phyloP scores from a whole-genome alignment of 2,797 vertebrate species.

The Rhynchonycteris naso region DNA sequence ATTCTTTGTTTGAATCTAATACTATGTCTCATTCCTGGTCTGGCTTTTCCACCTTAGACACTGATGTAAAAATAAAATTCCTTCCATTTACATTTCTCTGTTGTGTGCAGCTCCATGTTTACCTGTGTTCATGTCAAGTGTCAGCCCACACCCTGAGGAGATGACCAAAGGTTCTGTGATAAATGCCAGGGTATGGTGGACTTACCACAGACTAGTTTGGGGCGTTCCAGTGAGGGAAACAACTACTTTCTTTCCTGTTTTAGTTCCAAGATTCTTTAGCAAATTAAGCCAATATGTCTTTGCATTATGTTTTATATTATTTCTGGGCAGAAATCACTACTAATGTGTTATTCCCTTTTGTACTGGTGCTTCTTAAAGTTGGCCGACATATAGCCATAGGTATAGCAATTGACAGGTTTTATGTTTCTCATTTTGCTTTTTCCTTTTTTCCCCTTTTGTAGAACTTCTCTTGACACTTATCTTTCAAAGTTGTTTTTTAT shows the following conservation, averaged over 20 bases:
- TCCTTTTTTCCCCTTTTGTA: background rate
- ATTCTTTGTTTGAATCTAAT: constrained; percentile 32
- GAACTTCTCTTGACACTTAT: background rate
- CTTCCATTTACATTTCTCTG: background rate
- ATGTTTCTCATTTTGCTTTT: background rate
- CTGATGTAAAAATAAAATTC: constrained; percentile 23
- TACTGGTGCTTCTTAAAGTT: background rate
- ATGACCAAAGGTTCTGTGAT: background rate
- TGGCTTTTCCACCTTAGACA: constrained; percentile 20
- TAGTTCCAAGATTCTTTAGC: constrained; percentile 19
- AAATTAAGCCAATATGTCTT: constrained; percentile 61
- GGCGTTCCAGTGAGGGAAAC: constrained; percentile 5
- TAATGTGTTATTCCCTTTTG: background rate
- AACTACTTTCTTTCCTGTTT: constrained; percentile 49
- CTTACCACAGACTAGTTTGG: constrained; percentile 21
- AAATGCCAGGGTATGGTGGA: background rate
- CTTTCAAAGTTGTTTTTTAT: background rate
- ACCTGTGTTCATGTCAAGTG: background rate
- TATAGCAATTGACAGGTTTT: background rate
- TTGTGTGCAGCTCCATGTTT: background rate
- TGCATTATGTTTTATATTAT: constrained; percentile 71
- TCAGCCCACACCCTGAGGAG: background rate
- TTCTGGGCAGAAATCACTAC: constrained; percentile 59
- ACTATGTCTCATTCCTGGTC: constrained; percentile 33
- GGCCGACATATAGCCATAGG: constrained; percentile 14